Evolutionary conservation across 1,140 invertebrate species (phyloP).

Genomic region (Metopolophium dirhodum): DNA sequence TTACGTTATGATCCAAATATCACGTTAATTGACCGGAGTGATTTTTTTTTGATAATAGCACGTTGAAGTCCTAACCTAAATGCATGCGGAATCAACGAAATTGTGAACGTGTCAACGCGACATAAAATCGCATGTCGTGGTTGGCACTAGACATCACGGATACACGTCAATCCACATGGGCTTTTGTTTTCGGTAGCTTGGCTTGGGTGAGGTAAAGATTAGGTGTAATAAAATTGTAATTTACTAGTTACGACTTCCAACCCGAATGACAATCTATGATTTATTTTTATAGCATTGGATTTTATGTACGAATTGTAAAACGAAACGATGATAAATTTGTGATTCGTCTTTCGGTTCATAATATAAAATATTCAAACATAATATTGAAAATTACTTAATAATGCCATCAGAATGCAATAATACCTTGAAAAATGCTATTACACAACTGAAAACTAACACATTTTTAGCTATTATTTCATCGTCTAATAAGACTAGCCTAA

Average conservation of each 20-base stretch:
- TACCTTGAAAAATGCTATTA: neutral
- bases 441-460: neutral
- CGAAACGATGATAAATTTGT: neutral
- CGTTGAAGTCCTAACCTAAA: neutral
- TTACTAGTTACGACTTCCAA: neutral
- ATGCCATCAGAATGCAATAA: neutral
- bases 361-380: neutral
- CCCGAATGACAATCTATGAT: neutral
- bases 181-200: neutral
- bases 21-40: neutral
- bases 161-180: neutral
- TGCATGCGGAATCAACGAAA: neutral
- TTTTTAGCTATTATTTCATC: neutral
- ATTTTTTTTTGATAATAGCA: neutral
- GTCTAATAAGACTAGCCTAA: neutral
- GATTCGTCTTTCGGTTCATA: neutral
- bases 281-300: neutral
- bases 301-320: neutral
- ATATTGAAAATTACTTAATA: neutral
- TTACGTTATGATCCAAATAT: neutral
- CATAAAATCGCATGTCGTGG: neutral
- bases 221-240: neutral
- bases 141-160: neutral
- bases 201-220: neutral
- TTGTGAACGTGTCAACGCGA: neutral